Conservation (phyloP, 2,797 vertebrate species). For the Champsocephalus esox region DNA sequence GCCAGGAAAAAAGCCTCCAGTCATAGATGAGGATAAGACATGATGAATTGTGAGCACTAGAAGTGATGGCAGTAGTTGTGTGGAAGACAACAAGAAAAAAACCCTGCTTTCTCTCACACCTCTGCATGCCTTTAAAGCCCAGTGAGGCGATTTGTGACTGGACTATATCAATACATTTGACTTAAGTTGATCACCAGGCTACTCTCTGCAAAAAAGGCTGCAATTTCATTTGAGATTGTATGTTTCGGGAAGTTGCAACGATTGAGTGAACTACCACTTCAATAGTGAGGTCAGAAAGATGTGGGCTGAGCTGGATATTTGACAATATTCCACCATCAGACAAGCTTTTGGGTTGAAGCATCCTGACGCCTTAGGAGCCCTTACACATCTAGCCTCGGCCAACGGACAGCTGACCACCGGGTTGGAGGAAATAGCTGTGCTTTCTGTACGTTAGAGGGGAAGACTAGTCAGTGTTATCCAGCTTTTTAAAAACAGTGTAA, state of each 20-base stretch:
- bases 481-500: neutral
- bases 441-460: neutral
- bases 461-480: neutral
- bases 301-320: neutral
- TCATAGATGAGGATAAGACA: no score
- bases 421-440: neutral
- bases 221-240: neutral
- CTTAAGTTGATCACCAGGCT: neutral
- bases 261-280: no score
- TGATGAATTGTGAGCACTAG: no score
- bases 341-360: no score
- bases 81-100: neutral
- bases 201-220: rapidly evolving
- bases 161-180: no score
- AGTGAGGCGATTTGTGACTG: no score
- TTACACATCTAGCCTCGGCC: neutral
- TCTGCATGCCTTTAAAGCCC: neutral
- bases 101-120: neutral
- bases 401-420: neutral
- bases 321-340: no score
- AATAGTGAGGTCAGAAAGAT: neutral
- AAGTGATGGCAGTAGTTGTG: no score
- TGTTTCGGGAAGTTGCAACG: neutral
- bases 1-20: no score
- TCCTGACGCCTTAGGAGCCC: no score